phyloP scores from a whole-genome alignment of 2,113 vertebrate genomes.

The Sialia sialis region DNA sequence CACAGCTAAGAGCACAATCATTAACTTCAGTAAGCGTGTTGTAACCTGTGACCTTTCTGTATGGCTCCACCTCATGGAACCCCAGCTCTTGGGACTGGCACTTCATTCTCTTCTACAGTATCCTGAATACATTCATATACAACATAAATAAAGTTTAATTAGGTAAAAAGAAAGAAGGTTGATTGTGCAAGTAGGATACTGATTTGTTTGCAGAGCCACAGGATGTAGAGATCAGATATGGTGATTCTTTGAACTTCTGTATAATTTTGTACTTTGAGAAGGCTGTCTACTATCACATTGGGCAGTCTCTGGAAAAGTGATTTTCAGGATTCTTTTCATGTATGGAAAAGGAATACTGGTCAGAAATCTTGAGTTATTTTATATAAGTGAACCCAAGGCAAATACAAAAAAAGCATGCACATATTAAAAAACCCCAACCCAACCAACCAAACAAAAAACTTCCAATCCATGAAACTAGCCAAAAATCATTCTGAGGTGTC shows the following conservation, averaged over 20 bases:
- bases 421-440: neutral
- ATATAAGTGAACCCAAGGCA: neutral
- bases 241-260: neutral
- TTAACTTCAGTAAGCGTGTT: neutral
- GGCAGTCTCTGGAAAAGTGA: neutral
- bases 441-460: neutral
- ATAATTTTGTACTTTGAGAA: neutral
- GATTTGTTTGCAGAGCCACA: neutral
- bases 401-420: neutral
- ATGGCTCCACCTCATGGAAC: neutral
- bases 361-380: neutral
- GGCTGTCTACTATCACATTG: neutral
- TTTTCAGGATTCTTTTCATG: neutral
- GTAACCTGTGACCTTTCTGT: neutral
- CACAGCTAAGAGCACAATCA: neutral
- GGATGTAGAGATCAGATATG: neutral
- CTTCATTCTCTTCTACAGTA: neutral
- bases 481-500: neutral
- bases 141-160: neutral
- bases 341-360: neutral
- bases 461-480: rapidly evolving
- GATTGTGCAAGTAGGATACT: neutral
- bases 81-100: neutral
- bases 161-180: neutral
- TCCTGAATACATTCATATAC: neutral